These are phyloP conservation scores for Telenomus remus DNA, from an alignment of 1,140 invertebrate species.

Conservation along the genomic window DNA sequence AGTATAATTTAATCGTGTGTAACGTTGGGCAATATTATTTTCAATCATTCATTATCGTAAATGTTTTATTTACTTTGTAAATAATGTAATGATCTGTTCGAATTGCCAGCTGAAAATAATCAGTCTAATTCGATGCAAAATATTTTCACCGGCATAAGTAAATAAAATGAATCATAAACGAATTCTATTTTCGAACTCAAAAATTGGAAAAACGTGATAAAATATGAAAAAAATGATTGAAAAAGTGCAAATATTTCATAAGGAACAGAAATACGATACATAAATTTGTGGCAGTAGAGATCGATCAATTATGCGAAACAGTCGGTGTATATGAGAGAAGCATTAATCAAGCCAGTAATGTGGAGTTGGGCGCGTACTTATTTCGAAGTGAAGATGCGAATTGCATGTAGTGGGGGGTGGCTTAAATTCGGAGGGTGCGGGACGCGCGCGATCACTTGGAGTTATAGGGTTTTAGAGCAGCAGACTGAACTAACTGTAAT, in stretches of 20 bases:
- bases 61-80: no score
- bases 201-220: not conserved
- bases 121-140: no score
- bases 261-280: not conserved
- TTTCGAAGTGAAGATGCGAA: slow-evolving; percentile 50
- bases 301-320: slow-evolving; percentile 29
- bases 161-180: no score
- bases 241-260: not conserved
- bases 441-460: slow-evolving; percentile 58
- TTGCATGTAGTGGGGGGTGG: slow-evolving; percentile 45
- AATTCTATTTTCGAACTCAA: no score
- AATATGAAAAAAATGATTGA: not conserved
- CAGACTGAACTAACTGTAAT: slow-evolving; percentile 73
- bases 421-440: slow-evolving; percentile 46
- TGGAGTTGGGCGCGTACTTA: slow-evolving; percentile 48
- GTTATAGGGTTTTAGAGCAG: slow-evolving; percentile 70
- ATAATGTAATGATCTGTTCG: no score
- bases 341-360: slow-evolving; percentile 48
- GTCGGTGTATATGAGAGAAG: slow-evolving; percentile 31
- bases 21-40: no score
- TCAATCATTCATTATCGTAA: no score
- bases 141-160: no score
- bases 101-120: no score
- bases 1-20: no score
- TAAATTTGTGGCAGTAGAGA: not conserved